A percentile compares a stretch with the other conserved stretches of the same genome.
Conservation (phyloP, 1,140 invertebrate species). For the Drosophila baimaii region DNA sequence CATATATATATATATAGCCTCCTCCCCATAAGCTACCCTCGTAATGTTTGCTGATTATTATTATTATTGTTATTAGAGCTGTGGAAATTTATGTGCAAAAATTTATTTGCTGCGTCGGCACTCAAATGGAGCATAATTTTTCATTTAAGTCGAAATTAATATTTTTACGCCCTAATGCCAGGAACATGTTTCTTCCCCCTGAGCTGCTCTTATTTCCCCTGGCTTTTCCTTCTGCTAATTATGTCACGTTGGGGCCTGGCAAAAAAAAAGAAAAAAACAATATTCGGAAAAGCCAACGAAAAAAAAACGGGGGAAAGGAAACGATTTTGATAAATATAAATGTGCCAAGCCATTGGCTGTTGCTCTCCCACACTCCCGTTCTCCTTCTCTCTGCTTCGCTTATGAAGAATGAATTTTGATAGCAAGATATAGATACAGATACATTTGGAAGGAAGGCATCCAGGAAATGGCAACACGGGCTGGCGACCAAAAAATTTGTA, state of each 20-base stretch:
- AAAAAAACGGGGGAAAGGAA: constrained; percentile 5
- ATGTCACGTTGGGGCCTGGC: constrained; percentile 62
- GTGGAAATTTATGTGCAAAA: constrained; percentile 68
- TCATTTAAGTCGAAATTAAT: constrained; percentile 83
- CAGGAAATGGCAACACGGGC: constrained; percentile 5
- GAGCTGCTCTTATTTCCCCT: neutral
- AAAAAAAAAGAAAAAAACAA: constrained; percentile 16
- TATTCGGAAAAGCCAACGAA: constrained; percentile 19
- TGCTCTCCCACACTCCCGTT: too few species aligned
- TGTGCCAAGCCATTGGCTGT: constrained; percentile 27
- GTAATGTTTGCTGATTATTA: constrained; percentile 73
- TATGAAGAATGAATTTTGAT: constrained; percentile 37
- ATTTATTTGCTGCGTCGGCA: constrained; percentile 64
- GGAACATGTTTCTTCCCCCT: constrained; percentile 17
- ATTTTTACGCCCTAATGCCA: constrained; percentile 64
- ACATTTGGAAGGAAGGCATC: neutral
- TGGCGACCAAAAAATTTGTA: neutral
- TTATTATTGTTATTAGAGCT: constrained; percentile 79
- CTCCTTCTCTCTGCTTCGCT: too few species aligned
- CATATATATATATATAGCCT: neutral
- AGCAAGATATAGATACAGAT: constrained; percentile 11
- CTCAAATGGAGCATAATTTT: constrained; percentile 82
- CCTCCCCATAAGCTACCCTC: constrained; percentile 15
- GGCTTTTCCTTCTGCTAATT: constrained; percentile 50
- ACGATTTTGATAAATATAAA: constrained; percentile 44